Percentiles rank a stretch among this genome's conserved stretches.
Conservation (phyloP, 2,113 vertebrate genomes). For the Poicephalus meyeri region DNA sequence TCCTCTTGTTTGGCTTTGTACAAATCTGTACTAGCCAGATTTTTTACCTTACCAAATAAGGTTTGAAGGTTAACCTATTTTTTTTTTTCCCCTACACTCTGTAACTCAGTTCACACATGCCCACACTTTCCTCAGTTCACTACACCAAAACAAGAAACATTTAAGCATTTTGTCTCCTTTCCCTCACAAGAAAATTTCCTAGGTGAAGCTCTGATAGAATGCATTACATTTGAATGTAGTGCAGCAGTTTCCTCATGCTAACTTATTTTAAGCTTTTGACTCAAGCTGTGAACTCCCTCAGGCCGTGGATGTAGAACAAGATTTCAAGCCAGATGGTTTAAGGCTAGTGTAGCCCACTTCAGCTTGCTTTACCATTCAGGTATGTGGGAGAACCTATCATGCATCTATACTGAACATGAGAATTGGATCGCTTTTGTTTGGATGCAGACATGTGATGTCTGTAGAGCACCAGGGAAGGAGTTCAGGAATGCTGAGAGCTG, state of each 20-base stretch:
- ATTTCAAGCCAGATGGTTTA: not conserved
- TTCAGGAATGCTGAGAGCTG: not conserved
- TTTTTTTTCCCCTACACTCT: not conserved
- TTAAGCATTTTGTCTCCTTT: not conserved
- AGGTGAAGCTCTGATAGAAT: not conserved
- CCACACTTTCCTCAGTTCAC: not conserved
- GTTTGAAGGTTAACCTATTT: constrained; percentile 4
- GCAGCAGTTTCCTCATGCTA: not conserved
- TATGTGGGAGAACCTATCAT: not conserved
- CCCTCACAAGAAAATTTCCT: not conserved
- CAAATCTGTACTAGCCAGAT: too few species aligned
- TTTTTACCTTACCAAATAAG: not conserved
- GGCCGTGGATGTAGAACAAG: not conserved
- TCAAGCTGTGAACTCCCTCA: not conserved
- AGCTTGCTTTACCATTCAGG: not conserved
- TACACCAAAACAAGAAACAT: not conserved
- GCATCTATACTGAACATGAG: not conserved
- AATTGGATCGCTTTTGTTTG: not conserved
- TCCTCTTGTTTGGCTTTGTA: too few species aligned
- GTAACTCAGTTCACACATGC: not conserved
- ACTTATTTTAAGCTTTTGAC: constrained; percentile 27
- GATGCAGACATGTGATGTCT: not conserved
- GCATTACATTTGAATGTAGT: not conserved
- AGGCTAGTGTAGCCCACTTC: not conserved
- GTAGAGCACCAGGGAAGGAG: not conserved